A percentile compares a stretch with the other conserved stretches of the same genome.
Conservation (phyloP, 2,113 vertebrate species). For the Larimichthys polyactis region DNA sequence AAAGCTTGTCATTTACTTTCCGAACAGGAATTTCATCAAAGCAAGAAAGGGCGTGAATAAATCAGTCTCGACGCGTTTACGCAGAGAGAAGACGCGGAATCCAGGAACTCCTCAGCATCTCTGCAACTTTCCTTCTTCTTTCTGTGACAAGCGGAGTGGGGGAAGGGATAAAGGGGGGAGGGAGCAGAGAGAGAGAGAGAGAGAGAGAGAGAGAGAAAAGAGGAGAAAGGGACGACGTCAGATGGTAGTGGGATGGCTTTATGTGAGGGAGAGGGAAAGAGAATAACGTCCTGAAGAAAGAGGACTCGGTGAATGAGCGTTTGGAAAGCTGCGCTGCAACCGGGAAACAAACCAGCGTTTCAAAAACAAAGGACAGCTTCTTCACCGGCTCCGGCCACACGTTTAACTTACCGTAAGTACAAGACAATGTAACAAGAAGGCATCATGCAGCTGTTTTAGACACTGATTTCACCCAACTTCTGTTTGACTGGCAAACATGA, state of each 20-base stretch:
- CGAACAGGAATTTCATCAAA: neutral
- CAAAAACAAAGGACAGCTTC: slow-evolving; percentile 24
- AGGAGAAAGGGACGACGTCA: slow-evolving; percentile 62
- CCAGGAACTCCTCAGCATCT: slow-evolving; percentile 4
- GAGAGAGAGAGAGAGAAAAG: slow-evolving; percentile 20
- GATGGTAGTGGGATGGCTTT: slow-evolving; percentile 51
- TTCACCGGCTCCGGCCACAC: neutral
- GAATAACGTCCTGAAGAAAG: slow-evolving; percentile 45
- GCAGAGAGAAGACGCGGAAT: neutral
- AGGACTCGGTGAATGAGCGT: slow-evolving; percentile 47
- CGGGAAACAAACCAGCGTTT: slow-evolving; percentile 12
- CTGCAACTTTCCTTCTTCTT: slow-evolving; percentile 26
- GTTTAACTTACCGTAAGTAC: slow-evolving; percentile 54
- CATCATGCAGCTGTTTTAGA: neutral
- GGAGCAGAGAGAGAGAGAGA: slow-evolving; percentile 25
- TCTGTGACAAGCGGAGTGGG: slow-evolving; percentile 24
- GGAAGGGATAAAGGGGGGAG: slow-evolving; percentile 39
- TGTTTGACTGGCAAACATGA: neutral
- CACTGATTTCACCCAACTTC: neutral
- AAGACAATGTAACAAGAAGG: neutral
- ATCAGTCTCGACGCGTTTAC: neutral
- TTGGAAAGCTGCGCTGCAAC: slow-evolving; percentile 14
- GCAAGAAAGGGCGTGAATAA: neutral
- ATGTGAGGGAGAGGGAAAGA: slow-evolving; percentile 30
- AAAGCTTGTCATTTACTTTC: neutral